A percentile compares a stretch with the other conserved stretches of the same genome.
Evolutionary conservation across 1,140 invertebrate species (phyloP).

Genomic region (Panagrolaimus sp.): DNA sequence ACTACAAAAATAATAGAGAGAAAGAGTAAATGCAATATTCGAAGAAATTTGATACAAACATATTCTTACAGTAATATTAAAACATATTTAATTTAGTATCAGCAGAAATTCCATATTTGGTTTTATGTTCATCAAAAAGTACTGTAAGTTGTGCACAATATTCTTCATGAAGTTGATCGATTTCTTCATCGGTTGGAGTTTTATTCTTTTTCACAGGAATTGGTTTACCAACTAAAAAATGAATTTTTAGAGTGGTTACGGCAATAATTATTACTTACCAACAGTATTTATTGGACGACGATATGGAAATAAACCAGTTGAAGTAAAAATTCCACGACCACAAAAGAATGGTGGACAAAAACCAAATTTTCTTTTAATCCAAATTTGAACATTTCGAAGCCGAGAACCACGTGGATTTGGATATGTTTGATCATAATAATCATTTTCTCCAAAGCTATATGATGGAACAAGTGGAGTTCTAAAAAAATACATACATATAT

Average conservation of each 20-base stretch:
- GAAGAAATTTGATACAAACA: too few species aligned
- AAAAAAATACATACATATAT: constrained; percentile 14
- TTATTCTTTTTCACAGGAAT: constrained; percentile 69
- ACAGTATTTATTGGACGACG: constrained; percentile 73
- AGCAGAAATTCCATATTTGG: constrained; percentile 64
- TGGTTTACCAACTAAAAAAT: constrained; percentile 69
- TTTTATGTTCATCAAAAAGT: constrained; percentile 75
- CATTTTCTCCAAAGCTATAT: constrained; percentile 62
- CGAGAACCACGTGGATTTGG: constrained; percentile 30
- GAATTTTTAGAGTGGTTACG: too few species aligned
- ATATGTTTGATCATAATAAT: constrained; percentile 59
- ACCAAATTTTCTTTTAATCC: constrained; percentile 70
- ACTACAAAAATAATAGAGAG: too few species aligned
- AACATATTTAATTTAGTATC: neutral
- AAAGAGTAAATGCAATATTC: too few species aligned
- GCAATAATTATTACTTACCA: constrained; percentile 63
- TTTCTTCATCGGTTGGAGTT: constrained; percentile 69
- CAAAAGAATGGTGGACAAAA: constrained; percentile 75
- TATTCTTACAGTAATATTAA: too few species aligned
- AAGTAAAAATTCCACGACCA: constrained; percentile 81
- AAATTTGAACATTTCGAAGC: constrained; percentile 28
- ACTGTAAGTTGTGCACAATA: constrained; percentile 68
- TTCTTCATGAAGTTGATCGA: constrained; percentile 70
- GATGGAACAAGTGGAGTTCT: constrained; percentile 59
- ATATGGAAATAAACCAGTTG: constrained; percentile 77